A percentile compares a stretch with the other conserved stretches of the same genome.
These are phyloP conservation scores for Notodonta ziczac DNA, from an alignment of 2,888 invertebrate genomes.

Conservation along the genomic window DNA sequence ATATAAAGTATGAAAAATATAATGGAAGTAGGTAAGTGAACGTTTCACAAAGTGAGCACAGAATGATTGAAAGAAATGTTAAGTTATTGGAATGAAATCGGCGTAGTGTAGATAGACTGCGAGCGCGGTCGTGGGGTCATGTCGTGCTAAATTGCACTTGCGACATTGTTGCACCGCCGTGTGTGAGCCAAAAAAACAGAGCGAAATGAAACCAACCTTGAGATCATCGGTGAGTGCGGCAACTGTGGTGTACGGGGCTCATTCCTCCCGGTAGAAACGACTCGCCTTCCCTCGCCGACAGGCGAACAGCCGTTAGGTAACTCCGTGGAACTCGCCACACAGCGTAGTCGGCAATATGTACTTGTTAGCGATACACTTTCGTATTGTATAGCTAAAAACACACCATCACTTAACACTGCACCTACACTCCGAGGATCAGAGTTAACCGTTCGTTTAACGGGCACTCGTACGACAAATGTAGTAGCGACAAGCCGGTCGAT, in stretches of 20 bases:
- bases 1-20: slow-evolving; percentile 36
- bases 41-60: slow-evolving; percentile 37
- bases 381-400: slow-evolving; percentile 80
- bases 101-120: slow-evolving; percentile 65
- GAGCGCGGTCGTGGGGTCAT: slow-evolving; percentile 66
- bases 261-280: slow-evolving; percentile 80
- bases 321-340: slow-evolving; percentile 72
- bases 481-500: slow-evolving; percentile 72
- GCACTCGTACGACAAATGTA: slow-evolving; percentile 71
- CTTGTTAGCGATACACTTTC: slow-evolving; percentile 81
- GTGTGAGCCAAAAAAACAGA: slow-evolving; percentile 29
- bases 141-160: slow-evolving; percentile 67
- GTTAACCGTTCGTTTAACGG: slow-evolving; percentile 73
- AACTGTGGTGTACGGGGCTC: slow-evolving; percentile 80
- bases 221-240: slow-evolving; percentile 83
- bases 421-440: slow-evolving; percentile 72
- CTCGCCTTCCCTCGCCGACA: slow-evolving; percentile 79
- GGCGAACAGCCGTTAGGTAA: slow-evolving; percentile 80
- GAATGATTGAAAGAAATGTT: slow-evolving; percentile 39
- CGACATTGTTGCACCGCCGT: slow-evolving; percentile 51
- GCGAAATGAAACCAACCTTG: slow-evolving; percentile 73
- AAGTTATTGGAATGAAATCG: slow-evolving; percentile 67
- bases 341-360: slow-evolving; percentile 63
- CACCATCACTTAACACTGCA: slow-evolving; percentile 81
- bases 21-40: slow-evolving; percentile 48